These are phyloP conservation scores for Nomada fabriciana DNA, from an alignment of 2,888 invertebrate species.

Conservation along the genomic window DNA sequence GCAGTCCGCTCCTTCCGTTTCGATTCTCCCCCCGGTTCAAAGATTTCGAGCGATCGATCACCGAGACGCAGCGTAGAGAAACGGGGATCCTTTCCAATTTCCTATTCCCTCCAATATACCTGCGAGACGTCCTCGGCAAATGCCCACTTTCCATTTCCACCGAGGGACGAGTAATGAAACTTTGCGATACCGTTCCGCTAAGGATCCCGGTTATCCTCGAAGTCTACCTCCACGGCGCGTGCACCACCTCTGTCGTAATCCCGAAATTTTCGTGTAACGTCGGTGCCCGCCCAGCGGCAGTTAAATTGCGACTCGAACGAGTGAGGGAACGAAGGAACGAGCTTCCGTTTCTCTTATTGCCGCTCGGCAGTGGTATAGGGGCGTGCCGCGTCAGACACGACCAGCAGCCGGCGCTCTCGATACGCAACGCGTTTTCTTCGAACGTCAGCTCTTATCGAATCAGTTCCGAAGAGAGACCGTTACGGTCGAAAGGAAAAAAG, in stretches of 20 bases:
- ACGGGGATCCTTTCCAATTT: not conserved
- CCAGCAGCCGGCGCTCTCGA: not conserved
- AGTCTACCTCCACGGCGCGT: not conserved
- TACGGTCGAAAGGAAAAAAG: not conserved
- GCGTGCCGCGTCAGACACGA: conserved; percentile 5
- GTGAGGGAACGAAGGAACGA: not conserved
- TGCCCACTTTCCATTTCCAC: conserved; percentile 6
- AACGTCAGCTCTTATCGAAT: not conserved
- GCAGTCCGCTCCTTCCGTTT: not conserved
- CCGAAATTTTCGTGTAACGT: not conserved
- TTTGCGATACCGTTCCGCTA: not conserved
- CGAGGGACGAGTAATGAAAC: not conserved
- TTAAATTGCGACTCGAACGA: not conserved
- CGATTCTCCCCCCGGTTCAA: not conserved
- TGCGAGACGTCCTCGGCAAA: not conserved
- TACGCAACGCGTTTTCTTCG: too few relatives aligned
- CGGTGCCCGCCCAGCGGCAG: not conserved
- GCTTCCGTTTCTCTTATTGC: not conserved
- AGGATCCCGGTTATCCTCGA: not conserved
- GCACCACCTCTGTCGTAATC: not conserved
- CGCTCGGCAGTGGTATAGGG: not conserved
- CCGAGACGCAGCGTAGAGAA: too few relatives aligned
- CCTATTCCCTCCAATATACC: not conserved
- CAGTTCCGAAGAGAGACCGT: not conserved
- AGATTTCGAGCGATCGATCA: not conserved